These are phyloP conservation scores for western clawed frog (Xenopus tropicalis) DNA, from an alignment of 2,113 vertebrate genomes.

Conservation along the genomic window DNA sequence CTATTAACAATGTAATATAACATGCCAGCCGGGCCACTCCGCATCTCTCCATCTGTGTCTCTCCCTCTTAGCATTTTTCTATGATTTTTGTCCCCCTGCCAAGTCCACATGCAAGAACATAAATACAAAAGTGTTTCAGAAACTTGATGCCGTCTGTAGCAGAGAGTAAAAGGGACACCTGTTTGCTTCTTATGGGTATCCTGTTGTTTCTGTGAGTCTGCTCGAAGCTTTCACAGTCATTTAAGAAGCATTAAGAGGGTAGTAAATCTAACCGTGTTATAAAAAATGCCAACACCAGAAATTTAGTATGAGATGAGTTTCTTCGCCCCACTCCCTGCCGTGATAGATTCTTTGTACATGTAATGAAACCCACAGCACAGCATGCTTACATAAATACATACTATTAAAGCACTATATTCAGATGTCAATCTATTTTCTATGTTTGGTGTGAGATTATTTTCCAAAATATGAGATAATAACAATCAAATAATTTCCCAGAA, in stretches of 20 bases:
- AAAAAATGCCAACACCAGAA: constrained; percentile 1
- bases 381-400: no score
- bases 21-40: constrained; percentile 26
- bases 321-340: no score
- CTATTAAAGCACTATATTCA: no score
- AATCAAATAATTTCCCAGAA: no score
- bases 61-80: constrained; percentile 29
- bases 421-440: no score
- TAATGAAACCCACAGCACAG: no score
- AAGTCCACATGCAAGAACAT: constrained; percentile 26
- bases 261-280: constrained; percentile 13
- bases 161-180: constrained; percentile 27
- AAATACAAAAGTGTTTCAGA: constrained; percentile 1
- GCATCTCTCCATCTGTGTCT: constrained; percentile 31
- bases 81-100: constrained; percentile 22
- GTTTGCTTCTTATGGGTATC: constrained; percentile 26
- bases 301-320: no score
- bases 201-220: constrained; percentile 18
- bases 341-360: no score
- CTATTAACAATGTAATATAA: constrained; percentile 8
- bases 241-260: constrained; percentile 26
- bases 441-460: no score
- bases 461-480: no score
- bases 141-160: constrained; percentile 33
- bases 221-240: constrained; percentile 16